Evolutionary conservation across 2,888 invertebrate species (phyloP), one percentile per base, ranked within the genome.

Genomic region (Yponomeuta malinellus): DNA sequence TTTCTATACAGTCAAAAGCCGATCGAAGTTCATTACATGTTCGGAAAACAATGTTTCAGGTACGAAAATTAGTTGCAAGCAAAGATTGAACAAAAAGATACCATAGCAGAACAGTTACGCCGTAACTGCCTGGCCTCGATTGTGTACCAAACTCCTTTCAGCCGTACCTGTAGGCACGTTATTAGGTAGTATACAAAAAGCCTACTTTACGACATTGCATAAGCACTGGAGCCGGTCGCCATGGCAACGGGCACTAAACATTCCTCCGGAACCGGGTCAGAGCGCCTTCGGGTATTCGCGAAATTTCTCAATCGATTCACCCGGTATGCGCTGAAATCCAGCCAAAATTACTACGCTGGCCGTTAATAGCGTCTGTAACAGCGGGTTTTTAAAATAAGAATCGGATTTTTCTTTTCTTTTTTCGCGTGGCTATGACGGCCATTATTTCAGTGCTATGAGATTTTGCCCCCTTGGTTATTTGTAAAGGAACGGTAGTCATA

Each of bases 221-320:
- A 43, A 48, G 68, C 43, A 68, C 68, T 68, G 23, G 48, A 48
- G 48, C 76, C 75, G 74, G 73, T 70, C 72, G 76, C 78, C 85
- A 88, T 88, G 80, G 85, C 80, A 86, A 89, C 88, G 76, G 76
- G 75, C 75, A 74, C 78, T 84, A 88, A 89, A 89, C 89, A 89
- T 85, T 86, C 83, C 80, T 71, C 69, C 15, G 75, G 74, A 85
- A 79, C 80, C 83, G 76, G 84, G 84, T 83, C 86, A 78, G 74
- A 78, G 78, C 78, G 75, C 75, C 65, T 65, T 29, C 10, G 9
- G 33, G 31, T 65, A 65, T 65, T 65, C 65, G 65, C 33, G 65
- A 65, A 65, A 65, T 65, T 65, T 65, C 65, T 1, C 65, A 29
- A 65, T 29, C 65, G 29, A 65, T 63, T 23, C 29, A 63, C 63